Evolutionary conservation across 2,888 invertebrate species (phyloP).

Genomic region (Mesorhabditis sp.): DNA sequence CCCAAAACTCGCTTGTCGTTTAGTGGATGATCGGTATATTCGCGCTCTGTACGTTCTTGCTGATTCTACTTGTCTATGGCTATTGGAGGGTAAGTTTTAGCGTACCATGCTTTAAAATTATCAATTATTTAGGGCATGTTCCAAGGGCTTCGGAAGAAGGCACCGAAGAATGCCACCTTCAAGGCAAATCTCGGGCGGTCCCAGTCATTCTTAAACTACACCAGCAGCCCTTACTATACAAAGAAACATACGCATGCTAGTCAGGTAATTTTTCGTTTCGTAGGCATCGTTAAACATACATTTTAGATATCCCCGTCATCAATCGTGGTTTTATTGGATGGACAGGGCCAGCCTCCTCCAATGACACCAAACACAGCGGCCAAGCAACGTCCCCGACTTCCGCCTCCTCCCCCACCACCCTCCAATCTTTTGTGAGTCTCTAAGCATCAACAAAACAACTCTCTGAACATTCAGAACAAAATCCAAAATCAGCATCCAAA

Average conservation of each 20-base stretch:
- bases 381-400: not conserved
- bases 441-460: not conserved
- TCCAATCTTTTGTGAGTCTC: no score
- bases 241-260: constrained; percentile 1
- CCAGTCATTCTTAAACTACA: not conserved
- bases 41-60: not conserved
- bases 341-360: constrained; percentile 1
- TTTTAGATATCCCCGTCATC: constrained; percentile 6
- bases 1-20: not conserved
- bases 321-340: not conserved
- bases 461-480: not conserved
- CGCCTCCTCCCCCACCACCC: not conserved
- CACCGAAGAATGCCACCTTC: not conserved
- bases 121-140: not conserved
- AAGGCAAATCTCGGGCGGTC: not conserved
- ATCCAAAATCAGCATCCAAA: constrained; percentile 1
- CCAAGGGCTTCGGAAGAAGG: not conserved
- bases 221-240: not conserved
- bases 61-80: not conserved
- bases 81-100: constrained; percentile 1
- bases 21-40: not conserved
- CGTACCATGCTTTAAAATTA: no score
- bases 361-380: constrained; percentile 2
- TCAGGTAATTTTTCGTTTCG: not conserved
- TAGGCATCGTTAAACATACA: not conserved